Conservation (phyloP, 1,140 invertebrate species). For the Drosophila pseudoobscura region DNA sequence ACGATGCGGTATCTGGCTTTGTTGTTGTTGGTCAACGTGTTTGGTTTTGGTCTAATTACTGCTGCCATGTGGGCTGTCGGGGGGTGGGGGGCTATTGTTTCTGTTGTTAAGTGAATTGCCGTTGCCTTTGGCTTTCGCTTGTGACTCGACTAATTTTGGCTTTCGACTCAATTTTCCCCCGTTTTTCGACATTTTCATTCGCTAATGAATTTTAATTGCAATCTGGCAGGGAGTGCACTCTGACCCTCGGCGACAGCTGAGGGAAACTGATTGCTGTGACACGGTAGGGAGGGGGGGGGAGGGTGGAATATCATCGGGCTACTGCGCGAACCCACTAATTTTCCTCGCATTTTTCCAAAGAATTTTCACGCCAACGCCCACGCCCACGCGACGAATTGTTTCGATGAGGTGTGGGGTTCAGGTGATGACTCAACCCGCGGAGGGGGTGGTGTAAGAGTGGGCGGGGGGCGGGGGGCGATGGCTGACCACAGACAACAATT, state of each 20-base stretch:
- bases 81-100: conserved; percentile 23
- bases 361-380: conserved; percentile 80
- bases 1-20: conserved; percentile 16
- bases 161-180: conserved; percentile 3
- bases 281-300: background rate
- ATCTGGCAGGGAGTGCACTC: conserved; percentile 40
- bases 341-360: conserved; percentile 51
- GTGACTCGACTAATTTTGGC: conserved; percentile 64
- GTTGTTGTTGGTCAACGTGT: conserved; percentile 38
- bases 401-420: conserved; percentile 13
- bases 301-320: no score
- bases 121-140: conserved; percentile 50
- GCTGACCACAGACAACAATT: conserved; percentile 72
- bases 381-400: conserved; percentile 28
- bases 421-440: conserved; percentile 45
- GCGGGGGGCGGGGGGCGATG: conserved; percentile 23
- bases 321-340: conserved; percentile 39
- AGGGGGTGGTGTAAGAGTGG: conserved; percentile 3
- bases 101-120: conserved; percentile 71
- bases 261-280: conserved; percentile 5
- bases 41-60: conserved; percentile 53
- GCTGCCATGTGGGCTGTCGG: conserved; percentile 46
- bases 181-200: conserved; percentile 17
- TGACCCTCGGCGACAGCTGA: conserved; percentile 14
- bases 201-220: conserved; percentile 73